These are phyloP conservation scores for Drosophila saltans DNA, from an alignment of 1,140 invertebrate genomes.

Conservation along the genomic window DNA sequence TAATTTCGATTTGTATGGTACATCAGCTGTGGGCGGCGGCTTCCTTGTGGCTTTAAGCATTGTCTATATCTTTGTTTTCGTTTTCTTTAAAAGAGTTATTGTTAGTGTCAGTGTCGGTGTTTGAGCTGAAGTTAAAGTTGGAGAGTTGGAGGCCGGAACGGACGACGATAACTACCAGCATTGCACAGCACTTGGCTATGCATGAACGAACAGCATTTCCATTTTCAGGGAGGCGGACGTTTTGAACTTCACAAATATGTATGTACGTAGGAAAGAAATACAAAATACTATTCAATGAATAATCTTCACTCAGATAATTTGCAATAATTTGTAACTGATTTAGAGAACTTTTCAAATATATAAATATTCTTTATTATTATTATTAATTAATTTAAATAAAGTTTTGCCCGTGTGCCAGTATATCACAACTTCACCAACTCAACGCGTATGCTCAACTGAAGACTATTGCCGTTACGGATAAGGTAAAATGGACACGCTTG, in stretches of 20 bases:
- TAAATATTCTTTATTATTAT: neutral
- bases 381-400: neutral
- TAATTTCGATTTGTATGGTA: conserved; percentile 69
- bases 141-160: conserved; percentile 31
- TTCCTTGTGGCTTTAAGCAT: conserved; percentile 78
- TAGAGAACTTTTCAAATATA: too few relatives aligned
- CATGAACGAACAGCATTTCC: conserved; percentile 52
- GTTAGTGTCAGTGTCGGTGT: conserved; percentile 7
- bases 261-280: conserved; percentile 17
- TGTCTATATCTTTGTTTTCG: conserved; percentile 50
- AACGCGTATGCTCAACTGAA: conserved; percentile 72
- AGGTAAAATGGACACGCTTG: conserved; percentile 63
- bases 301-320: too few relatives aligned
- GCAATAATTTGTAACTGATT: neutral
- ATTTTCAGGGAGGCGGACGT: conserved; percentile 25
- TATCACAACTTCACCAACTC: conserved; percentile 44
- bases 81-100: conserved; percentile 15
- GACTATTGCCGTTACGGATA: conserved; percentile 69
- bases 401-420: conserved; percentile 14
- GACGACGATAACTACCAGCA: conserved; percentile 33
- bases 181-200: conserved; percentile 58
- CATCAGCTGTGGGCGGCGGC: conserved; percentile 42
- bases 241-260: conserved; percentile 39
- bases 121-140: conserved; percentile 26
- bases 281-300: neutral